A percentile compares a stretch with the other conserved stretches of the same genome.
Conservation (phyloP, 2,797 vertebrate genomes). For the Jordanella pulchra region DNA sequence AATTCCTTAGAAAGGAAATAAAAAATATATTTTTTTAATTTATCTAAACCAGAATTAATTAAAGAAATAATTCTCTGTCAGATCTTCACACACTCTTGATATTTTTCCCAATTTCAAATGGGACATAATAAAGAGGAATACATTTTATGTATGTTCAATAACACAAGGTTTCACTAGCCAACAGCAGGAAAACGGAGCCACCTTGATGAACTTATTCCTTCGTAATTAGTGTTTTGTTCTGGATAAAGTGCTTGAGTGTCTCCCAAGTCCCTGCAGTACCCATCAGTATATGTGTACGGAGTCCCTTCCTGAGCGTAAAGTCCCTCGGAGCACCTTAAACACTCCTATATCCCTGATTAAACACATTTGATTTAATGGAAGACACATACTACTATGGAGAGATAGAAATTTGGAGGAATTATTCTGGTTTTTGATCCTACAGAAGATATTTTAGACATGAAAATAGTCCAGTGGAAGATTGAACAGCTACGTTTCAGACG, state of each 20-base stretch:
- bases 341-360: slow-evolving; percentile 20
- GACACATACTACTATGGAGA: slow-evolving; percentile 2
- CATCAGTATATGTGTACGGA: slow-evolving; percentile 35
- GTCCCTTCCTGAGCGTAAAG: slow-evolving; percentile 49
- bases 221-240: slow-evolving; percentile 38
- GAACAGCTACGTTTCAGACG: slow-evolving; percentile 5
- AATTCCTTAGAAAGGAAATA: slow-evolving; percentile 5
- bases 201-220: background rate
- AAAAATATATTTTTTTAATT: background rate
- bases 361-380: slow-evolving; percentile 10
- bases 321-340: slow-evolving; percentile 40
- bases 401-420: background rate
- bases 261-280: slow-evolving; percentile 30
- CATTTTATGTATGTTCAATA: background rate
- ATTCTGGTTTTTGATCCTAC: slow-evolving; percentile 2
- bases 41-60: slow-evolving; percentile 9
- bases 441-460: slow-evolving; percentile 7
- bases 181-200: no score
- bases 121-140: background rate
- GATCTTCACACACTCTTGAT: background rate
- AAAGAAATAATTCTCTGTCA: background rate
- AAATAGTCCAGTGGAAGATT: slow-evolving; percentile 4
- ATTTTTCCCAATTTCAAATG: background rate
- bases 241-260: slow-evolving; percentile 64
- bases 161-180: slow-evolving; percentile 1